Evolutionary conservation across 2,797 vertebrate species (phyloP), one percentile per base, ranked within the genome.

Genomic region (Diglossa cyanea): DNA sequence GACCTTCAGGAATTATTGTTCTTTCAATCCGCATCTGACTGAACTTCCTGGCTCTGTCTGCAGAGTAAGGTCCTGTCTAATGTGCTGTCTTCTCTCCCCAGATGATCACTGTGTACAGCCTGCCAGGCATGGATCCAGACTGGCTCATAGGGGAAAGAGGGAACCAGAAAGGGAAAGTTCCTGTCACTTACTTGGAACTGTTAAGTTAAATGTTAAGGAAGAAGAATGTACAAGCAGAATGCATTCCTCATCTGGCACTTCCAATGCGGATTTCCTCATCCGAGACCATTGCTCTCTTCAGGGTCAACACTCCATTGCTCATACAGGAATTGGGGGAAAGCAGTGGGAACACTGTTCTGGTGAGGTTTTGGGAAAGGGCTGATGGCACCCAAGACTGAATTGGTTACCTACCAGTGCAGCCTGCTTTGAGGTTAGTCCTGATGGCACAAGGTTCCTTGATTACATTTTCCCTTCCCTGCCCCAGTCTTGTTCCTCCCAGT

Each of bases 121-220:
- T 99, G 91, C 99, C 99, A 4, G 99, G 99, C 73, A 99, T 99
- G 99, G 99, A 99, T 88, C 99, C 98, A 4, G 99, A 99, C 95
- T 99, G 99, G 99, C 99, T 99, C 92, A 95, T 99, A 26, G 99
- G 99, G 65, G 99, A 99, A 97, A 97, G 98, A 87, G 99, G 99
- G 62, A 99, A 99, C 97, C 98, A 98, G 97, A 99, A 99, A 94
- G 99, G 99, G 85, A 99, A 98, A 94, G 99, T 99, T 93, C 99
- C 99, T 3, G 99, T 99, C 92, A 99, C 99, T 77, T 99, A 99
- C 97, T 97, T 99, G 98, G 99, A 99, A 97, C 98, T 99, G 80
- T 98, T 99, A 86, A 99, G 98, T 97, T 99, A 98, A 98, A 97
- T 58, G 9, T 50, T 39, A 53, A 53, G 35, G 61, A 63, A 81